phyloP scores from a whole-genome alignment of 2,888 invertebrate genomes.

The Zaprionus lineosus region DNA sequence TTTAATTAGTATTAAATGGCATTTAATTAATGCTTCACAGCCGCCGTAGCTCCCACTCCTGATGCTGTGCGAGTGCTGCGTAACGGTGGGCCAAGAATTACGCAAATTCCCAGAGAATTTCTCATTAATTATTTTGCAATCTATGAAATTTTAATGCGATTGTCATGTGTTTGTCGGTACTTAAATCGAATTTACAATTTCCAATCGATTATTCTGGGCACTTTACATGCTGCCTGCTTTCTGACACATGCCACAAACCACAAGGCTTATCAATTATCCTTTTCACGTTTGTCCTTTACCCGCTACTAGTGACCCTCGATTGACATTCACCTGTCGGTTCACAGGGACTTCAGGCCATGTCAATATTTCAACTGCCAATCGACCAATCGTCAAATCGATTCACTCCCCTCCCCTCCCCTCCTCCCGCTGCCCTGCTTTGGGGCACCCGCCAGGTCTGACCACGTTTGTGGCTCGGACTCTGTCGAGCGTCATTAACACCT shows the following conservation, averaged over 20 bases:
- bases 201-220: slow-evolving; percentile 17
- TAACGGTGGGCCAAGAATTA: slow-evolving; percentile 25
- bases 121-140: slow-evolving; percentile 38
- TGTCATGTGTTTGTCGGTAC: slow-evolving; percentile 5
- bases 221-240: slow-evolving; percentile 21
- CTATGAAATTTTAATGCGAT: slow-evolving; percentile 35
- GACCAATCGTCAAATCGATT: background rate
- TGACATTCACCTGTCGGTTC: slow-evolving; percentile 14
- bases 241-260: background rate
- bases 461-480: too few species aligned
- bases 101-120: slow-evolving; percentile 26
- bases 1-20: slow-evolving; percentile 41
- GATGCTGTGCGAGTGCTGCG: too few species aligned
- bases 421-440: too few species aligned
- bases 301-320: background rate
- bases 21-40: slow-evolving; percentile 41
- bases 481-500: background rate
- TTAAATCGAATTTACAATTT: slow-evolving; percentile 9
- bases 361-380: too few species aligned
- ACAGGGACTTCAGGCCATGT: background rate
- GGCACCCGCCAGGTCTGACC: too few species aligned
- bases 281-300: background rate
- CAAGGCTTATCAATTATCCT: slow-evolving; percentile 53
- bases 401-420: too few species aligned
- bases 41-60: too few species aligned